Percentiles rank a stretch among this genome's conserved stretches.
These are phyloP conservation scores for Amorpha juglandis DNA, from an alignment of 2,888 invertebrate species.

Conservation along the genomic window DNA sequence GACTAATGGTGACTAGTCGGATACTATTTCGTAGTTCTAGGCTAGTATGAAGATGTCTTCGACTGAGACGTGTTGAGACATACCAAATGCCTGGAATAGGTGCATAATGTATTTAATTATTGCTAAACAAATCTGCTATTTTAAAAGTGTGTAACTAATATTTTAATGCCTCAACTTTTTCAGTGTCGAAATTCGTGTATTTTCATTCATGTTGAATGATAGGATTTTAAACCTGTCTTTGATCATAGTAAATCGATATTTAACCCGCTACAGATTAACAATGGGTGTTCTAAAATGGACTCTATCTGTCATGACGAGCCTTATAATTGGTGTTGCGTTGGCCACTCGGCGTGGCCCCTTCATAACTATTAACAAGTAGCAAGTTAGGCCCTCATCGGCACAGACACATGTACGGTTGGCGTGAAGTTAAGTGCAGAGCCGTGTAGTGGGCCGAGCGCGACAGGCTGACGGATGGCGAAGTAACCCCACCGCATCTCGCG, in stretches of 20 bases:
- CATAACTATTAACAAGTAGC: slow-evolving; percentile 71
- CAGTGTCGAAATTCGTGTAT: too few relatives aligned
- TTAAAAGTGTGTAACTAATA: too few relatives aligned
- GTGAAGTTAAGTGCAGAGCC: slow-evolving; percentile 76
- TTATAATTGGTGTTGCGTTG: slow-evolving; percentile 63
- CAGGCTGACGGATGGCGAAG: slow-evolving; percentile 76
- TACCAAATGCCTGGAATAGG: too few relatives aligned
- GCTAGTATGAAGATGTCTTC: too few relatives aligned
- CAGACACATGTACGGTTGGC: slow-evolving; percentile 72
- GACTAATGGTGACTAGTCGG: background rate
- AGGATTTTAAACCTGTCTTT: too few relatives aligned
- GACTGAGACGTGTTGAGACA: too few relatives aligned
- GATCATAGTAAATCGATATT: background rate
- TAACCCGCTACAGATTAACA: background rate
- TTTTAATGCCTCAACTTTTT: too few relatives aligned
- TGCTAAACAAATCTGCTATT: too few relatives aligned
- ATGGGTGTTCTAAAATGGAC: slow-evolving; percentile 12
- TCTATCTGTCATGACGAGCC: slow-evolving; percentile 50
- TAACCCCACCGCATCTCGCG: slow-evolving; percentile 59
- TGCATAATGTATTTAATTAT: too few relatives aligned
- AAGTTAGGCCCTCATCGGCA: slow-evolving; percentile 67
- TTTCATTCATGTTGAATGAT: too few relatives aligned
- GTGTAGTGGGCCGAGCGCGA: slow-evolving; percentile 65
- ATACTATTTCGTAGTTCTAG: background rate
- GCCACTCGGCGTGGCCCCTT: slow-evolving; percentile 58